Evolutionary conservation across 2,113 vertebrate genomes (phyloP), one percentile per base, ranked within the genome.

Genomic region (Clarias macrocephalus): DNA sequence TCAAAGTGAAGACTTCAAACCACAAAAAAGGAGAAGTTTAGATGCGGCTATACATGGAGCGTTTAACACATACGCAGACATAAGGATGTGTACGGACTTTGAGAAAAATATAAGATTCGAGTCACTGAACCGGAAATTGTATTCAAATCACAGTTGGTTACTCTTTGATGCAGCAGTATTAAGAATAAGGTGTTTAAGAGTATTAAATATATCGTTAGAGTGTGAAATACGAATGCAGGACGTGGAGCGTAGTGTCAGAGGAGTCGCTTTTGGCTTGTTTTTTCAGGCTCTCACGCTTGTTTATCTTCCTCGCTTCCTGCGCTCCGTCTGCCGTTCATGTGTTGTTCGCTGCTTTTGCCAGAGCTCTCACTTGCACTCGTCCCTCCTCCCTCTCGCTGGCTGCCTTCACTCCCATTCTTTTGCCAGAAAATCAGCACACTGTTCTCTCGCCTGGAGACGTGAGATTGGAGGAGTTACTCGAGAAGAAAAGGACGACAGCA

Each of bases 271-370:
- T 72, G 77, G 73, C 48, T 72, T 59, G 42, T 72, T 37, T 79
- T 88, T 48, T 77, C 60, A 72, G 52, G 68, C 70, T 82, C 63
- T 79, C 73, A 57, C 21, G 54, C 70, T 84, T 87, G 86, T 90
- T 89, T 90, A 89, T 88, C 65, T 85, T 81, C 54, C 63, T 56
- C 75, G 70, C 84, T 89, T 90, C 89, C 88, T 90, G 65, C 48
- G 73, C 85, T 87, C 63, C 75, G 87, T 88, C 86, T 88, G 66
- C 42, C 37, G 21, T 81, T 84, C 70, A 87, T 81, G 56, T 89
- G 37, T 73, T 83, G 68, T 76, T 82, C 28, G 19, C 48, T 83
- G 83, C 19, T 73, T 83, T 83, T 73, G 85, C 87, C 88, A 56
- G 79, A 42, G 54, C 56, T 83, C 68, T 83, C 30, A 62, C 54